A percentile compares a stretch with the other conserved stretches of the same genome.
These are phyloP conservation scores for Heliconius nattereri DNA, from an alignment of 1,140 invertebrate species.

Conservation along the genomic window DNA sequence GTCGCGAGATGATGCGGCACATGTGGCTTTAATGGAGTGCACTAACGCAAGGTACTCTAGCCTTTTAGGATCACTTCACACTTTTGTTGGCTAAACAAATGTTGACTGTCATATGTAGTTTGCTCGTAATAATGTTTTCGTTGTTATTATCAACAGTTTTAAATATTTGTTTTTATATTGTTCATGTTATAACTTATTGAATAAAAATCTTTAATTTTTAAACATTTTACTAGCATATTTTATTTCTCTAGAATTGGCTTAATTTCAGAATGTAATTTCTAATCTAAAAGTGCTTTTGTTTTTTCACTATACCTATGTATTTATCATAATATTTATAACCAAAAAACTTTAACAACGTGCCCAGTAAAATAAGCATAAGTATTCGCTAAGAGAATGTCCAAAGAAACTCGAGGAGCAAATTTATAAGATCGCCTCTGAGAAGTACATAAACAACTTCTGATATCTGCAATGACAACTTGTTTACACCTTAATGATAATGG, in stretches of 20 bases:
- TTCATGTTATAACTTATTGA: too few relatives aligned
- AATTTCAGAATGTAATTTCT: too few relatives aligned
- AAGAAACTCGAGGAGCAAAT: conserved; percentile 42
- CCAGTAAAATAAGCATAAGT: conserved; percentile 45
- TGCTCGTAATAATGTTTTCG: neutral
- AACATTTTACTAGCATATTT: too few relatives aligned
- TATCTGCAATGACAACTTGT: conserved; percentile 28
- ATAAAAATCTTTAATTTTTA: too few relatives aligned
- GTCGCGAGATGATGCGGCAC: conserved; percentile 54
- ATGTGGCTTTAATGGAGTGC: conserved; percentile 74
- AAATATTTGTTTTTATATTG: conserved; percentile 9
- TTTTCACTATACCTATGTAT: too few relatives aligned
- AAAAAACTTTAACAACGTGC: conserved; percentile 40
- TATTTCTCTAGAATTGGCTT: too few relatives aligned
- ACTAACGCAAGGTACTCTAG: conserved; percentile 62
- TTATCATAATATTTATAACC: too few relatives aligned
- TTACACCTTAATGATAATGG: conserved; percentile 22
- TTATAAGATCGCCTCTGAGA: conserved; percentile 32
- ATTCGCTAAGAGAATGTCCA: conserved; percentile 38
- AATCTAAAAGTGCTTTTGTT: too few relatives aligned
- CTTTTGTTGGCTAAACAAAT: too few relatives aligned
- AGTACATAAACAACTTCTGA: conserved; percentile 30
- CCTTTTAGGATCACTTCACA: conserved; percentile 42
- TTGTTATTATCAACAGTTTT: neutral
- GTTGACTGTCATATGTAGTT: neutral